Base-by-base conservation (phyloP, 2,888 invertebrate genomes). In the Sinelater perroti region DNA sequence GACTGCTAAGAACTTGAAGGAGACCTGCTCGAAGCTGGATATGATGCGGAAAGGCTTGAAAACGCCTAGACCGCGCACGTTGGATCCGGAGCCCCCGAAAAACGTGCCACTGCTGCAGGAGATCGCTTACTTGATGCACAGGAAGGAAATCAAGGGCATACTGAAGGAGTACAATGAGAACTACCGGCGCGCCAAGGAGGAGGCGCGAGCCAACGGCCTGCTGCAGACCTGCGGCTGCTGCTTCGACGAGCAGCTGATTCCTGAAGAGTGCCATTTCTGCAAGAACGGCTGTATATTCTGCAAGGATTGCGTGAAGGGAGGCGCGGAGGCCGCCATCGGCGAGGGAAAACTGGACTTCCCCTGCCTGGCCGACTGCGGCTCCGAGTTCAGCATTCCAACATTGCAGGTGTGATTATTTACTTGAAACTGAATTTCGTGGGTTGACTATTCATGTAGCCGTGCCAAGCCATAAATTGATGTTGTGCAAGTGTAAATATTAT, bases 221-320 rank as follows among this genome's bases (percentile, higher is more conserved):
- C 55, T 78, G 4, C 70, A 75, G 64, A 73, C 70, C 3, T 87
- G 87, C 69, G 73, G 73, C 17, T 83, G 83, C 66, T 86, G 87
- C 64, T 85, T 62, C 60, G 82, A 82, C 38, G 80, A 81, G 38
- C 83, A 85, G 61, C 68, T 81, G 20, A 70, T 83, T 11, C 76
- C 75, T 1, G 78, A 78, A 60, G 80, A 77, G 46, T 73, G 72
- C 58, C 74, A 70, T 52, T 69, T 69, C 51, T 78, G 78, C 55
- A 69, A 64, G 31, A 70, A 71, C n/a, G 70, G 64, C 31, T 77
- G 77, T 55, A 58, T 70, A 17, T 77, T 76, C 57, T 84, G 84
- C 64, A 78, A 78, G 54, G 69, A 72, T 0, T 83, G 83, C 60
- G 72, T 83, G 1, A 68, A 69, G 53, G 70, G 62, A 8, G 79